A percentile compares a stretch with the other conserved stretches of the same genome.
Conservation (phyloP, 2,113 vertebrate species). For the Quiscalus mexicanus region DNA sequence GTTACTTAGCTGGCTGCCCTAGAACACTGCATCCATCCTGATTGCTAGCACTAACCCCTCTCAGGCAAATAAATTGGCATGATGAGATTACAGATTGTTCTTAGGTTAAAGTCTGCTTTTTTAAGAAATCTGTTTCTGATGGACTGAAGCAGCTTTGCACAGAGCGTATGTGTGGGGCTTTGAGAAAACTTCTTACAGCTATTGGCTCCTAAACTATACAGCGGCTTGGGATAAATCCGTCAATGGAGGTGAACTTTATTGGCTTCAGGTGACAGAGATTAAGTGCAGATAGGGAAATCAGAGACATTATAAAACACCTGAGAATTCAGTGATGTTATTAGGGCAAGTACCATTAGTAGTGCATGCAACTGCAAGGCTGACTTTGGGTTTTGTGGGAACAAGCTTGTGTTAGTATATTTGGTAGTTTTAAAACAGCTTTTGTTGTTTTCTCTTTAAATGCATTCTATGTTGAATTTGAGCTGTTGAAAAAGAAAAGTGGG, state of each 20-base stretch:
- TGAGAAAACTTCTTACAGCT: background rate
- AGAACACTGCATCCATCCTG: background rate
- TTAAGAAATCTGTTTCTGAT: background rate
- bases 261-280: background rate
- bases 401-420: background rate
- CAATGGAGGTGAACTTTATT: background rate
- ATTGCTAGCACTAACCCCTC: background rate
- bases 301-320: background rate
- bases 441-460: background rate
- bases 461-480: background rate
- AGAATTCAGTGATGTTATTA: background rate
- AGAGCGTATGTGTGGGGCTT: accelerated
- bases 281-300: background rate
- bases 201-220: accelerated
- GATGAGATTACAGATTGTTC: background rate
- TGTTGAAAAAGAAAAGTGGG: background rate
- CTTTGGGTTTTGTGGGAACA: background rate
- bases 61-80: background rate
- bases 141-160: background rate
- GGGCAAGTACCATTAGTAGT: accelerated
- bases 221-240: background rate
- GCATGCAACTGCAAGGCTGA: accelerated
- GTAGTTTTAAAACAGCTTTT: background rate
- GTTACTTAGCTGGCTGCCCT: background rate
- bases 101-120: background rate